Conservation (phyloP, 2,113 vertebrate species). For the Cavia aperea region DNA sequence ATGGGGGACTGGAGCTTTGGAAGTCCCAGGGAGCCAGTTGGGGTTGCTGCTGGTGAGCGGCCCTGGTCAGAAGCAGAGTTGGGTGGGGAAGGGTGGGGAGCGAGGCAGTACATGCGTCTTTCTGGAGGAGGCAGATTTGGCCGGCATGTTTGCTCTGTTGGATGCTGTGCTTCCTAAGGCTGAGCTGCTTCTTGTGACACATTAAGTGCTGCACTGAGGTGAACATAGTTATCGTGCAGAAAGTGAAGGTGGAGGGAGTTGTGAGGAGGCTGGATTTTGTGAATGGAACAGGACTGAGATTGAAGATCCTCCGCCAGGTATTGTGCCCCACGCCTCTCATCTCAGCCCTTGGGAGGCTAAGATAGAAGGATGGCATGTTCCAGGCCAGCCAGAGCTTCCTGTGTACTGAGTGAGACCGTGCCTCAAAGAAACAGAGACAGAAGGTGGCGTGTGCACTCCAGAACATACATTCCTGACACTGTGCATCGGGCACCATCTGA, state of each 20-base stretch:
- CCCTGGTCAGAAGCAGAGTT: background rate
- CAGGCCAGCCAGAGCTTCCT: background rate
- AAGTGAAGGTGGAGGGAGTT: background rate
- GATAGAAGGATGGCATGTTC: background rate
- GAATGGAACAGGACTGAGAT: background rate
- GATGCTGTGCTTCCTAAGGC: background rate
- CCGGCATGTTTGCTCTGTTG: background rate
- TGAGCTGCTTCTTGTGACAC: background rate
- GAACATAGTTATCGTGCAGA: background rate
- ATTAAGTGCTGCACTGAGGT: background rate
- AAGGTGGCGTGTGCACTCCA: background rate
- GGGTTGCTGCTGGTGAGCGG: background rate
- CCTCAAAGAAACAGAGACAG: background rate
- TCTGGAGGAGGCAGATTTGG: background rate
- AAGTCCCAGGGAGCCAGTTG: background rate
- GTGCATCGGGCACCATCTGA: background rate
- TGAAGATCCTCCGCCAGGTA: background rate
- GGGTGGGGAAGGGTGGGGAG: background rate
- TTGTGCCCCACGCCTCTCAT: background rate
- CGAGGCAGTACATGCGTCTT: background rate
- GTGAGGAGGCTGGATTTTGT: background rate
- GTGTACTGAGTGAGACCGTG: background rate
- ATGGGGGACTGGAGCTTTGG: background rate
- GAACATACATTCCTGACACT: background rate
- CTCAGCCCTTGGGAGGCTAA: background rate